phyloP scores from a whole-genome alignment of 2,113 vertebrate genomes.

The Pantherophis guttatus region DNA sequence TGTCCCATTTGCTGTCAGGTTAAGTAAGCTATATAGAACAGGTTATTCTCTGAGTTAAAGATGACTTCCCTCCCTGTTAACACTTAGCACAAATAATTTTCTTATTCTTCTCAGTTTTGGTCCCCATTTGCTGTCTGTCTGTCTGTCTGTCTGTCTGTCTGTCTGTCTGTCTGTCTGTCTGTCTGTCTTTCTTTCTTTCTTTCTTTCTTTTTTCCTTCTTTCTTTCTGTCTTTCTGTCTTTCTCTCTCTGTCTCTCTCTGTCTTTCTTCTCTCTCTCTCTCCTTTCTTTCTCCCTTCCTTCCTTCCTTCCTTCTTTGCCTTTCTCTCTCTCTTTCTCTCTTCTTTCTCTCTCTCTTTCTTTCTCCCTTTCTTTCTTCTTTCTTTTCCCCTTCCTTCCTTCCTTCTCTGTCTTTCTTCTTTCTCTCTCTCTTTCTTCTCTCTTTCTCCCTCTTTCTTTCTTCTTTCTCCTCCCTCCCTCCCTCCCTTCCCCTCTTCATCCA shows the following conservation, averaged over 20 bases:
- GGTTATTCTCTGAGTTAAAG: neutral
- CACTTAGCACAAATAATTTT: neutral
- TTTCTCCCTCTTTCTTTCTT: neutral
- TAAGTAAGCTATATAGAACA: neutral
- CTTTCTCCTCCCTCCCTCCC: too few relatives aligned
- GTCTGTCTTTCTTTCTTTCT: too few relatives aligned
- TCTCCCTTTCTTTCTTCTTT: too few relatives aligned
- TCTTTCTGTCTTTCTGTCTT: neutral
- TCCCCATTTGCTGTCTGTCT: neutral
- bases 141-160: neutral
- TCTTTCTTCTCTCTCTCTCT: too few relatives aligned
- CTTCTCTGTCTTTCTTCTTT: too few relatives aligned
- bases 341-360: too few relatives aligned
- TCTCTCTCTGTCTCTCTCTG: too few relatives aligned
- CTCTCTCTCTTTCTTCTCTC: neutral
- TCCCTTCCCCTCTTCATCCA: neutral
- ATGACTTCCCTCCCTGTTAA: neutral
- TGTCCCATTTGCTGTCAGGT: neutral
- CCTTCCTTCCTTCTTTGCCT: neutral
- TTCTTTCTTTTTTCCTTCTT: neutral
- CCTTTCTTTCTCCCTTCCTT: neutral
- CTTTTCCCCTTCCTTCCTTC: too few relatives aligned
- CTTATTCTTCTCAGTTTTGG: neutral
- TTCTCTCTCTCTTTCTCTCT: neutral
- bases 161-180: too few relatives aligned